Evolutionary conservation across 2,888 invertebrate species (phyloP).

Genomic region (Matsumyia berberina): DNA sequence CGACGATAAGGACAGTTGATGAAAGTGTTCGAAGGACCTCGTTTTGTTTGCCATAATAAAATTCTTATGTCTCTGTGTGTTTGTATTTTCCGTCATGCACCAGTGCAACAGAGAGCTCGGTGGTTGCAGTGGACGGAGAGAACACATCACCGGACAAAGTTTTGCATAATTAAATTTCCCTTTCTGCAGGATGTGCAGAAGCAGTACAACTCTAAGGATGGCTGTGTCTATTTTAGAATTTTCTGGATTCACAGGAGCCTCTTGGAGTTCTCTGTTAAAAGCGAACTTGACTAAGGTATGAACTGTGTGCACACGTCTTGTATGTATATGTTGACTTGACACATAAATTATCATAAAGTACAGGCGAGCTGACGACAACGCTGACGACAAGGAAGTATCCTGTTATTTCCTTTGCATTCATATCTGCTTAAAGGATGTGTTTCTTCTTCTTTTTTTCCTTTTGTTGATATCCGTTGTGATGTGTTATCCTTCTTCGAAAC

Average conservation of each 20-base stretch:
- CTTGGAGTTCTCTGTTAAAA: constrained; percentile 16
- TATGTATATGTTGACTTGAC: constrained; percentile 31
- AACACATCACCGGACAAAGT: constrained; percentile 35
- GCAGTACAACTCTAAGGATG: not conserved
- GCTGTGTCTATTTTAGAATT: constrained; percentile 42
- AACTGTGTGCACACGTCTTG: not conserved
- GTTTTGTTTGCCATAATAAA: constrained; percentile 30
- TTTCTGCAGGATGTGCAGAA: constrained; percentile 10
- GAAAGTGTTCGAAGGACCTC: not conserved
- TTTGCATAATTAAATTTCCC: constrained; percentile 65
- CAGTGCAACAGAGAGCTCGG: constrained; percentile 7
- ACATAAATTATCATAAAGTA: constrained; percentile 49
- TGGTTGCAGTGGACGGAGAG: constrained; percentile 4
- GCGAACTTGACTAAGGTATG: constrained; percentile 6
- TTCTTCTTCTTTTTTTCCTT: not conserved
- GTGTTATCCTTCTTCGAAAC: constrained; percentile 1
- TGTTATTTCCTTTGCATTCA: constrained; percentile 12
- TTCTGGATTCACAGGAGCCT: constrained; percentile 37
- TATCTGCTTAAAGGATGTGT: not conserved
- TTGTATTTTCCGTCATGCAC: constrained; percentile 8
- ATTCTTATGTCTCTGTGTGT: constrained; percentile 3
- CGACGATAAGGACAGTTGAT: constrained; percentile 18
- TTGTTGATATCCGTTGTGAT: not conserved
- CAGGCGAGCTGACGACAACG: constrained; percentile 23
- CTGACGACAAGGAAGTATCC: constrained; percentile 34